Evolutionary conservation across 2,888 invertebrate genomes (phyloP).

Genomic region (Eupithecia insigniata): DNA sequence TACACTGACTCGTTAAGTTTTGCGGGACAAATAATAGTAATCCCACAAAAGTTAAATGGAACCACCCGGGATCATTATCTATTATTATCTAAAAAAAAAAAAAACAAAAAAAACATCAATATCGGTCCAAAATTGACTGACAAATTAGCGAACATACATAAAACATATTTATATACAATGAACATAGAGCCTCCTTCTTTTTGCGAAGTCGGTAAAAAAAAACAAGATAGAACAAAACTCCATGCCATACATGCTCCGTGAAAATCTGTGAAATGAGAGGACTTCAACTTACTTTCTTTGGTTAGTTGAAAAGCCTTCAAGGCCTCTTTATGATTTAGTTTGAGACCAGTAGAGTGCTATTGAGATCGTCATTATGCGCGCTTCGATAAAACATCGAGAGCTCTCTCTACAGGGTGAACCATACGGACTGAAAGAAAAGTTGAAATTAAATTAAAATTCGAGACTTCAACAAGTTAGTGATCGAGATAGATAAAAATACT

Average conservation of each 20-base stretch:
- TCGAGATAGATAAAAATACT: too few species aligned
- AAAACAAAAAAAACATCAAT: too few species aligned
- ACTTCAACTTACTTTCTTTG: neutral
- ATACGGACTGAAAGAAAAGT: neutral
- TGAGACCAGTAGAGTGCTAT: slow-evolving; percentile 1
- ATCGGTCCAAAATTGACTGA: too few species aligned
- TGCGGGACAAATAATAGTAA: too few species aligned
- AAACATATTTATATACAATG: too few species aligned
- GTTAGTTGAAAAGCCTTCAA: neutral
- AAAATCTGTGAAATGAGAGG: neutral
- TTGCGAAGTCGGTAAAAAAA: neutral
- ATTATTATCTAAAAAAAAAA: too few species aligned
- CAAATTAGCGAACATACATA: neutral
- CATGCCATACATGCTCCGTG: neutral
- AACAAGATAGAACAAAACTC: too few species aligned
- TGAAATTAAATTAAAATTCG: neutral
- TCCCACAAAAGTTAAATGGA: too few species aligned
- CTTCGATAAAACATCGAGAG: slow-evolving; percentile 1
- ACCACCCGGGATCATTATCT: too few species aligned
- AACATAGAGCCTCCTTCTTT: neutral
- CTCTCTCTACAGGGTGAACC: neutral
- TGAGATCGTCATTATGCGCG: slow-evolving; percentile 5
- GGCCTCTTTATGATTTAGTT: neutral
- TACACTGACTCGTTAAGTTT: too few species aligned
- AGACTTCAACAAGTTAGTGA: too few species aligned